phyloP scores from a whole-genome alignment of 2,797 vertebrate species.

The Melopsittacus undulatus region DNA sequence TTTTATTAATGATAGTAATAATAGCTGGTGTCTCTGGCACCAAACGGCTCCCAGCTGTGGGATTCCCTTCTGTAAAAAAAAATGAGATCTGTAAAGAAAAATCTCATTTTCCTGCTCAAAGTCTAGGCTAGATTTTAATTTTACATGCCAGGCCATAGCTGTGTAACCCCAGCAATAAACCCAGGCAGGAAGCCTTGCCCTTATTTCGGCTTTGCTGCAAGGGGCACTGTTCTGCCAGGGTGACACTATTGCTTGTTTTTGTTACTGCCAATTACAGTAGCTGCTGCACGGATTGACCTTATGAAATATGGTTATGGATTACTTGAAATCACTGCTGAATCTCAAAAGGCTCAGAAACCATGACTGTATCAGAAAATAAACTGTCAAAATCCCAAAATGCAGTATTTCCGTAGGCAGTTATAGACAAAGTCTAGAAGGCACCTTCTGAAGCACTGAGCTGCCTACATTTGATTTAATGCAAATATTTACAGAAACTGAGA shows the following conservation, averaged over 20 bases:
- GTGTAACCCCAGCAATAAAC: neutral
- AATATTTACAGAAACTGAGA: neutral
- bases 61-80: neutral
- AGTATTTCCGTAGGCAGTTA: neutral
- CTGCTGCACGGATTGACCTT: neutral
- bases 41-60: neutral
- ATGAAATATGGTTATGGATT: neutral
- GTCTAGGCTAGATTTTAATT: neutral
- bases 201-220: neutral
- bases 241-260: neutral
- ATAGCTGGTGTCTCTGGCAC: neutral
- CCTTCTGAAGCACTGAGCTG: neutral
- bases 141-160: neutral
- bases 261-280: neutral
- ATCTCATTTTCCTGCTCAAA: neutral
- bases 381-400: neutral
- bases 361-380: neutral
- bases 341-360: neutral
- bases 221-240: neutral
- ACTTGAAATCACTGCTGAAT: neutral
- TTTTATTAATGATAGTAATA: constrained; percentile 2
- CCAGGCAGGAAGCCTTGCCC: neutral
- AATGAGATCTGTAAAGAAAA: neutral
- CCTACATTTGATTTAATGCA: neutral
- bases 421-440: neutral